Conservation (phyloP, 2,888 invertebrate species). For the Blera fallax region DNA sequence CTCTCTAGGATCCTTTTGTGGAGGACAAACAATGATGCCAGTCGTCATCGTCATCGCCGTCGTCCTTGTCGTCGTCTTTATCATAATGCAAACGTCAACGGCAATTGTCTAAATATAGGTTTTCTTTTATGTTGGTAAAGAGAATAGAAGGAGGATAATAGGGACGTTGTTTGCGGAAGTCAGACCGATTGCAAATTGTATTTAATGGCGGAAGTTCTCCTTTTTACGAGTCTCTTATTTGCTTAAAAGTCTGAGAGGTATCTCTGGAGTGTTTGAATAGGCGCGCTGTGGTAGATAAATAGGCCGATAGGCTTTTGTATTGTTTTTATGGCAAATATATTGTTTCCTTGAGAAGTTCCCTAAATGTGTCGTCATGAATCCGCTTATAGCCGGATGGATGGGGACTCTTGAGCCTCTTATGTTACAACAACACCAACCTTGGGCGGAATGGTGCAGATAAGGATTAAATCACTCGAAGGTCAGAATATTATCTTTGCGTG, state of each 20-base stretch:
- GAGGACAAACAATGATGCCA: conserved; percentile 15
- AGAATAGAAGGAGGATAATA: background rate
- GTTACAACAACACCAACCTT: too few species aligned
- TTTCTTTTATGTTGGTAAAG: background rate
- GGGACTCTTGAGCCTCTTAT: too few species aligned
- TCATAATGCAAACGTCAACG: conserved; percentile 29
- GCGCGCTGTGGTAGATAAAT: background rate
- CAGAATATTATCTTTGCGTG: too few species aligned
- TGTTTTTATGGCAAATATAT: background rate
- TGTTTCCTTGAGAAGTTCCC: too few species aligned
- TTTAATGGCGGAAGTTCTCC: conserved; percentile 14
- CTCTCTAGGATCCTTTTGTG: conserved; percentile 23
- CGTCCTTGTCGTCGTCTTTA: background rate
- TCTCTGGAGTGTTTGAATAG: background rate
- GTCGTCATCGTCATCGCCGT: background rate
- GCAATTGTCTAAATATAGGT: conserved; percentile 22
- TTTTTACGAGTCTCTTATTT: background rate
- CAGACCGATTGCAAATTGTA: conserved; percentile 11
- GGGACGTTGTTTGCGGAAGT: conserved; percentile 10
- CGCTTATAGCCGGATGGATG: too few species aligned
- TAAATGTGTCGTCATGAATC: too few species aligned
- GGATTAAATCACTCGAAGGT: too few species aligned
- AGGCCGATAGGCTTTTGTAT: background rate
- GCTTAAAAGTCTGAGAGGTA: background rate
- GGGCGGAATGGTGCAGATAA: too few species aligned